Conservation (phyloP, 2,888 invertebrate species). For the Macrophya alboannulata region DNA sequence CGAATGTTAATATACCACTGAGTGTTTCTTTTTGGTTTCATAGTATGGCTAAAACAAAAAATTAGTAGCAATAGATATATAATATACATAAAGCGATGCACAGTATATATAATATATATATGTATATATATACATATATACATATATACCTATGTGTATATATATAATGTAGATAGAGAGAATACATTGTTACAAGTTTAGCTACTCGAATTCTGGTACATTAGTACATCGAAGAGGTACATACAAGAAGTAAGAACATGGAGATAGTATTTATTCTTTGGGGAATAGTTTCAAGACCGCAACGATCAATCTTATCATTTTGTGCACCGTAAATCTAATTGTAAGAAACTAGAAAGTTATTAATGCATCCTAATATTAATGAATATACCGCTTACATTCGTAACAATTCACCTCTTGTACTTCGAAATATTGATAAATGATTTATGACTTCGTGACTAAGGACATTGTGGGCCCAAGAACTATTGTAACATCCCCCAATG, state of each 20-base stretch:
- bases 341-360: conserved; percentile 43
- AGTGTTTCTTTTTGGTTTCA: conserved; percentile 26
- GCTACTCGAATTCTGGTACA: conserved; percentile 15
- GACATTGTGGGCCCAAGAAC: conserved; percentile 4
- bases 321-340: conserved; percentile 40
- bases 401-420: conserved; percentile 27
- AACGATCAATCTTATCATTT: background rate
- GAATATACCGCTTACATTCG: conserved; percentile 36
- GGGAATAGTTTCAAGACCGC: background rate
- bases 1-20: conserved; percentile 1
- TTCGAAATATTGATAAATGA: background rate
- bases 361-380: conserved; percentile 5
- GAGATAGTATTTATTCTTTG: conserved; percentile 39
- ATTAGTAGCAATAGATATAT: conserved; percentile 25
- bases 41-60: conserved; percentile 8
- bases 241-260: conserved; percentile 31
- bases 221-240: conserved; percentile 24
- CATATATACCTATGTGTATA: background rate
- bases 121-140: background rate
- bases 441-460: background rate
- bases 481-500: conserved; percentile 22
- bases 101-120: background rate
- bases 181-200: conserved; percentile 23
- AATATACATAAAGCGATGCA: conserved; percentile 24
- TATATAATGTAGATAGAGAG: background rate